A percentile compares a stretch with the other conserved stretches of the same genome.
These are phyloP conservation scores for Myrmophylax atrothorax DNA, from an alignment of 2,113 vertebrate species.

Conservation along the genomic window DNA sequence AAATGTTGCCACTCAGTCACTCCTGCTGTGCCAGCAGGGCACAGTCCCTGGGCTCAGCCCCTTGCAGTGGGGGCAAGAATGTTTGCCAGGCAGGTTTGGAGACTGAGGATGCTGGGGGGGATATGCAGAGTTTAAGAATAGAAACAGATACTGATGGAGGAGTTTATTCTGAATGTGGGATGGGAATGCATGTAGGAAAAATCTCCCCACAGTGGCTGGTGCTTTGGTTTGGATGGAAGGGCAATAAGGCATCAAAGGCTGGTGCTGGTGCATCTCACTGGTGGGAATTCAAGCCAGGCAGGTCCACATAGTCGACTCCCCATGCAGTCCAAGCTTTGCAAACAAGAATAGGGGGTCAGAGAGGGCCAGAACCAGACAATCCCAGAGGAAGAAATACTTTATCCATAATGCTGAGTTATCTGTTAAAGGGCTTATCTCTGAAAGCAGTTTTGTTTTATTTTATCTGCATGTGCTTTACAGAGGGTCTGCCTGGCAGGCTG, in stretches of 20 bases:
- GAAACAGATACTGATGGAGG: not conserved
- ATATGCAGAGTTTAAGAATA: not conserved
- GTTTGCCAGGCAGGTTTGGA: not conserved
- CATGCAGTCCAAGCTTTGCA: fast-evolving
- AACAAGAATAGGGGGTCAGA: not conserved
- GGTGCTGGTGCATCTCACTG: not conserved
- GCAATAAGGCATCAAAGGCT: not conserved
- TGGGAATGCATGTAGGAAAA: not conserved
- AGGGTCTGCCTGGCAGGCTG: not conserved
- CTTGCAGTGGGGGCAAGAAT: not conserved
- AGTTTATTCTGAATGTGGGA: not conserved
- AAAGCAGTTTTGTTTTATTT: not conserved
- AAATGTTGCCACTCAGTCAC: not conserved
- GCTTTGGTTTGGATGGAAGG: not conserved
- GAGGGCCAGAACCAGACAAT: not conserved
- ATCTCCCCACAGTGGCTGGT: not conserved
- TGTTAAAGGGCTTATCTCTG: not conserved
- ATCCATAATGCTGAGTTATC: not conserved
- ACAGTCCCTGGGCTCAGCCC: not conserved
- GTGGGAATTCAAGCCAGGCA: not conserved
- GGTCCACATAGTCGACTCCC: not conserved
- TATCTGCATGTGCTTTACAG: not conserved
- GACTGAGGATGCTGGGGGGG: not conserved
- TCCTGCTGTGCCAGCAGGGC: not conserved
- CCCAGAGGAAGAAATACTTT: not conserved